Evolutionary conservation across 1,140 invertebrate species (phyloP).

Genomic region (Drosophila prosaltans): DNA sequence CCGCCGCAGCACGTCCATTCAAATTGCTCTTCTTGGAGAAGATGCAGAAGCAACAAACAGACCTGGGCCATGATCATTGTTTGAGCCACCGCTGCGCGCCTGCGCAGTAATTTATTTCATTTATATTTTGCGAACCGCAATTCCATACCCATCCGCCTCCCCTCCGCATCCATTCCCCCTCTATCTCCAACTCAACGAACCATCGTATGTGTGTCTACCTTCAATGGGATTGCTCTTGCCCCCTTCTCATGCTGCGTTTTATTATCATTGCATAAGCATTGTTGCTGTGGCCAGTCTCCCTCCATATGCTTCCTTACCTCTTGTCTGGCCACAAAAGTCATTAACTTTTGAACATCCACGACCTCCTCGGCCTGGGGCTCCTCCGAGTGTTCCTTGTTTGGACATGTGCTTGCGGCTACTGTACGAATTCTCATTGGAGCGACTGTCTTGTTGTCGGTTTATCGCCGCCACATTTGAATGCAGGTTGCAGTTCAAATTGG

Average conservation of each 20-base stretch:
- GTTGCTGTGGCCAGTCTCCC: conserved; percentile 20
- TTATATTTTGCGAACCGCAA: conserved; percentile 49
- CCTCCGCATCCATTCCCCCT: too few relatives aligned
- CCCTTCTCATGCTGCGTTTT: conserved; percentile 58
- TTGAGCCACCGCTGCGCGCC: conserved; percentile 53
- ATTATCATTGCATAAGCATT: conserved; percentile 75
- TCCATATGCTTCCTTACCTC: not conserved
- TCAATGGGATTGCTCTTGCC: not conserved
- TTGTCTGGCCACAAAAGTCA: conserved; percentile 40
- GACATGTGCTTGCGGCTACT: conserved; percentile 72
- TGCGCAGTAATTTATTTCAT: conserved; percentile 78
- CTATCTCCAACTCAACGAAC: too few relatives aligned
- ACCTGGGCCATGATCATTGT: conserved; percentile 57
- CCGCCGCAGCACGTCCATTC: conserved; percentile 58
- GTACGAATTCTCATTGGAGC: conserved; percentile 34
- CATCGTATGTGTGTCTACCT: too few relatives aligned
- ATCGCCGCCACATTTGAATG: conserved; percentile 12
- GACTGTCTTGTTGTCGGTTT: conserved; percentile 18
- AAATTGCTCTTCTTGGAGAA: conserved; percentile 53
- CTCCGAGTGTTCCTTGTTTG: conserved; percentile 50
- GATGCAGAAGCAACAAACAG: not conserved
- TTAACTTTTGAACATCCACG: conserved; percentile 42
- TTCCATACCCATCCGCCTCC: not conserved
- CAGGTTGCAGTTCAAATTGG: conserved; percentile 13
- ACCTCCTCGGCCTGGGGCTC: conserved; percentile 25